phyloP scores from a whole-genome alignment of 2,113 vertebrate species.

The Himantopus leucocephalus region DNA sequence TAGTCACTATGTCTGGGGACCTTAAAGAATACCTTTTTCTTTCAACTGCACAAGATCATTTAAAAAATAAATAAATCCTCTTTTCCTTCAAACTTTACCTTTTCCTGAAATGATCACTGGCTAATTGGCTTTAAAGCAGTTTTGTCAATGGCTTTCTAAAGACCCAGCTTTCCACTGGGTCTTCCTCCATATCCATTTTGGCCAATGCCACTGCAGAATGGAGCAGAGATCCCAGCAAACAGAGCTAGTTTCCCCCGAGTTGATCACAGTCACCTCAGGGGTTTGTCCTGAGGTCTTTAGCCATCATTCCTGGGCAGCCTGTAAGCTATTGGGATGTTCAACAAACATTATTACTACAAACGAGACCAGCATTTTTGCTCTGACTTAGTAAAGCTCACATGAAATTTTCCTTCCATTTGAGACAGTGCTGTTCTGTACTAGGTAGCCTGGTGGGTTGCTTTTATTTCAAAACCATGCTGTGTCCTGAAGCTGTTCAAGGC shows the following conservation, averaged over 20 bases:
- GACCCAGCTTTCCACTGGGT: not conserved
- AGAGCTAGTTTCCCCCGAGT: not conserved
- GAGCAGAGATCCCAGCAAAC: not conserved
- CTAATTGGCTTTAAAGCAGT: not conserved
- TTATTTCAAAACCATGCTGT: not conserved
- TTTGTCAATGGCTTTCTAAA: not conserved
- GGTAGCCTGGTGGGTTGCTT: not conserved
- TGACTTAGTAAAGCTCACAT: not conserved
- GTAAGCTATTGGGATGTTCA: not conserved
- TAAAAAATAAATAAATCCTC: not conserved
- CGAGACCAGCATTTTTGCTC: not conserved
- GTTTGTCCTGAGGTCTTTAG: not conserved
- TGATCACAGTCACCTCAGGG: not conserved
- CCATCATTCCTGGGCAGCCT: not conserved
- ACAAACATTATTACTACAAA: not conserved
- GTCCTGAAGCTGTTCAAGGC: not conserved
- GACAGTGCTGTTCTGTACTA: not conserved
- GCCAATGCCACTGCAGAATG: not conserved
- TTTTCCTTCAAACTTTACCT: not conserved
- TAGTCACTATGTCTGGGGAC: not conserved
- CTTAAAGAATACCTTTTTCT: not conserved
- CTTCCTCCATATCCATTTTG: not conserved
- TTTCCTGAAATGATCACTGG: not conserved
- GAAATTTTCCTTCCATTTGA: not conserved
- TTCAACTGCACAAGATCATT: not conserved